phyloP scores from a whole-genome alignment of 2,797 vertebrate genomes.

The Sebastes paucispinis region DNA sequence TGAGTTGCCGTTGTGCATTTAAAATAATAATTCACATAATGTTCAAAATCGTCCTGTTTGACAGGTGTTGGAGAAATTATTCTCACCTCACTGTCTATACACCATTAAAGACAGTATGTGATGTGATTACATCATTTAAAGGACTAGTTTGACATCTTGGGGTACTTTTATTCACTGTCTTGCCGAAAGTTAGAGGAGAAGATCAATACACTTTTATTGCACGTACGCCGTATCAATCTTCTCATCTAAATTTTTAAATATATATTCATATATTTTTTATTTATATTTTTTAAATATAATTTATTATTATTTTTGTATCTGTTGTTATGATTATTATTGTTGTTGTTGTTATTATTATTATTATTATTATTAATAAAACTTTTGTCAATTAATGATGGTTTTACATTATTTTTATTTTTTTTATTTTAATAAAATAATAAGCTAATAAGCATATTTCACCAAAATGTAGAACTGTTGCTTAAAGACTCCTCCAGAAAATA shows the following conservation, averaged over 20 bases:
- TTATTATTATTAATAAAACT: too few species aligned
- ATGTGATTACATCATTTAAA: neutral
- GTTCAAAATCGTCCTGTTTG: neutral
- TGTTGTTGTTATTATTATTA: too few species aligned
- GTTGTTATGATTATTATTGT: too few species aligned
- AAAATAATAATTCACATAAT: slow-evolving; percentile 6
- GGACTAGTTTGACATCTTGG: neutral
- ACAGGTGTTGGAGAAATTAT: neutral
- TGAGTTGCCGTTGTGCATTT: slow-evolving; percentile 14
- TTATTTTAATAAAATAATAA: neutral
- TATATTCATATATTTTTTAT: too few species aligned
- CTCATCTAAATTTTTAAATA: too few species aligned
- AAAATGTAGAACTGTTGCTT: neutral
- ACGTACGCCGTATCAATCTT: too few species aligned
- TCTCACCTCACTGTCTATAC: neutral
- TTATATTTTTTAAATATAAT: too few species aligned
- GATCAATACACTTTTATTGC: neutral
- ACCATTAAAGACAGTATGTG: neutral
- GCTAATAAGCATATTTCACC: neutral
- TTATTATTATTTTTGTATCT: too few species aligned
- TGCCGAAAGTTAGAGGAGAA: neutral
- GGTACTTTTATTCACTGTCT: neutral
- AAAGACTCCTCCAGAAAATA: neutral
- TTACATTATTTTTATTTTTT: too few species aligned
- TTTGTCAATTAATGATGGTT: too few species aligned